These are phyloP conservation scores for Zonitis immaculata DNA, from an alignment of 2,888 invertebrate species.

Conservation along the genomic window DNA sequence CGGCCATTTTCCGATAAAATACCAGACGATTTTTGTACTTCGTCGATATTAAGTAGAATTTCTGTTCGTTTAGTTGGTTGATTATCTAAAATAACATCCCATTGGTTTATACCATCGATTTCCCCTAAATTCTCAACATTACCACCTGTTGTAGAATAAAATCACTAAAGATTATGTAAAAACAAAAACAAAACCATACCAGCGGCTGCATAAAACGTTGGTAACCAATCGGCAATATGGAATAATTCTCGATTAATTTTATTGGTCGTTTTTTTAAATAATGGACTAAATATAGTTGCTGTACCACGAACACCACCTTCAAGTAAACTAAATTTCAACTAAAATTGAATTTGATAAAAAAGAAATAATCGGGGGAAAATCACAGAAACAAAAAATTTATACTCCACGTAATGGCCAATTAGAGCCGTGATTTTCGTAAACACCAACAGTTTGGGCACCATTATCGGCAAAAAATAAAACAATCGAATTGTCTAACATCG, in stretches of 20 bases:
- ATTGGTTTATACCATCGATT: slow-evolving; percentile 46
- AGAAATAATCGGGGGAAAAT: too few relatives aligned
- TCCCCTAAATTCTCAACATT: slow-evolving; percentile 31
- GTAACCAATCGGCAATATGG: slow-evolving; percentile 80
- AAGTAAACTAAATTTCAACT: slow-evolving; percentile 73
- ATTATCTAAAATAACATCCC: slow-evolving; percentile 36
- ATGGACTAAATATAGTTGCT: slow-evolving; percentile 71
- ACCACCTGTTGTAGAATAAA: slow-evolving; percentile 43
- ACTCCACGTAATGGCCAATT: slow-evolving; percentile 79
- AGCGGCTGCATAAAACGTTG: slow-evolving; percentile 55
- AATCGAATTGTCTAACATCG: slow-evolving; percentile 75
- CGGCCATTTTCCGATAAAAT: slow-evolving; percentile 34
- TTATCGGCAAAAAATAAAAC: slow-evolving; percentile 86
- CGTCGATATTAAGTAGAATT: slow-evolving; percentile 43
- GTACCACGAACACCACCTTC: slow-evolving; percentile 80
- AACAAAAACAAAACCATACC: too few relatives aligned
- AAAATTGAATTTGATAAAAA: too few relatives aligned
- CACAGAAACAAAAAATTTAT: too few relatives aligned
- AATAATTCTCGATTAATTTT: slow-evolving; percentile 59
- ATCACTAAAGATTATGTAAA: background rate
- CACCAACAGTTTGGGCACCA: slow-evolving; percentile 72
- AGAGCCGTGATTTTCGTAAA: slow-evolving; percentile 66
- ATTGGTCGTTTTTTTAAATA: slow-evolving; percentile 47
- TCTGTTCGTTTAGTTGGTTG: slow-evolving; percentile 19
- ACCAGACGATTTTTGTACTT: slow-evolving; percentile 41